Evolutionary conservation across 2,888 invertebrate genomes (phyloP), one percentile per base, ranked within the genome.

Genomic region (Coelopa pilipes): DNA sequence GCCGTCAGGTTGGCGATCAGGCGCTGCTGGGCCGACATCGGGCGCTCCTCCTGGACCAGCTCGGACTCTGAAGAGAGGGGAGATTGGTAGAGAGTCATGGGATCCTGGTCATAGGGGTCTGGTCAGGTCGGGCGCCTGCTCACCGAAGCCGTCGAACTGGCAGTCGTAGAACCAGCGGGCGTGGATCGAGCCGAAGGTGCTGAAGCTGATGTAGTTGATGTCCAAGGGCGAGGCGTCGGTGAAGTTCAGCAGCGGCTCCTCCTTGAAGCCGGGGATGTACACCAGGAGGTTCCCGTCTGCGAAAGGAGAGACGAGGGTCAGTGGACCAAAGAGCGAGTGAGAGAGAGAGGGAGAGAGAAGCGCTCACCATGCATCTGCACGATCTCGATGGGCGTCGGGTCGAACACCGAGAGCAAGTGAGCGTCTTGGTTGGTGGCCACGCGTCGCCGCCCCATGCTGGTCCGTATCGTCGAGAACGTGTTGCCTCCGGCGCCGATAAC

Each of bases 161-260:
- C 93, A 93, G 82, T 93, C 92, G 79, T 91, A 93, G 70, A 90
- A 89, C 89, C 93, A 93, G 81, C 92, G 92, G 0, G 92, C 92
- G 79, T 91, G 90, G 0, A 92, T 90, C 0, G 89, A 89, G 7
- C 89, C 89, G 91, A 93, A 93, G 0, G 92, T 89, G 15, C 92
- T 91, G 78, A 93, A 93, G 82, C 93, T 92, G 74, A 93, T 90
- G 81, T 90, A 92, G 78, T 89, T 89, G 17, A 93, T 88, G 0
- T 89, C 88, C n/a, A 93, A 82, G 0, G 92, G 91, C 57, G 89
- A 86, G 0, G 89, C 82, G 82, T 93, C 93, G 34, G 83, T 87
- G 87, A 90, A 93, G 12, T 88, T 88, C 12, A 93, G 81, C 57
- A 93, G 84, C 0, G 92, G 90, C 34, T 91, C 80, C 50, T 90